Percentiles rank a stretch among this genome's conserved stretches.
Conservation (phyloP, 2,113 vertebrate genomes). For the Falco punctatus region DNA sequence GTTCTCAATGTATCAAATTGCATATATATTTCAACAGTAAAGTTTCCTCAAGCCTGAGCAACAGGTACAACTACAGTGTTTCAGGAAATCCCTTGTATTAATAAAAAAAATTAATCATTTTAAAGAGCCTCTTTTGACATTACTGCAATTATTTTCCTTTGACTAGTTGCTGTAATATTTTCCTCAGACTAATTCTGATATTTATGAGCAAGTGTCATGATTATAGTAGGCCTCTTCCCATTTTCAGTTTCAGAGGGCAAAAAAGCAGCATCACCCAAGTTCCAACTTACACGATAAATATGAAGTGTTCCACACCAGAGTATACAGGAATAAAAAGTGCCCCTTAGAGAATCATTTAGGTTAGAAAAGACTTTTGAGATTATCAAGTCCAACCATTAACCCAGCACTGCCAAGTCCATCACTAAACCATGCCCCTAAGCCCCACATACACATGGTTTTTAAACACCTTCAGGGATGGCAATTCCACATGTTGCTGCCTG, state of each 20-base stretch:
- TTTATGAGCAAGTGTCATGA: not conserved
- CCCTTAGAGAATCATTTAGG: not conserved
- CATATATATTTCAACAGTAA: not conserved
- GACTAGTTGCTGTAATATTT: not conserved
- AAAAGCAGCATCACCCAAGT: not conserved
- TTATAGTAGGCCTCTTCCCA: not conserved
- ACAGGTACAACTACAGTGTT: not conserved
- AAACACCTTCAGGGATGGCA: too few relatives aligned
- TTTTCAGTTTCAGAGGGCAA: not conserved
- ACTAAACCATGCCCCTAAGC: too few relatives aligned
- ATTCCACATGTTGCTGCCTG: too few relatives aligned
- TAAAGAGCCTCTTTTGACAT: not conserved
- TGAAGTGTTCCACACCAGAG: not conserved
- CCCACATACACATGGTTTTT: too few relatives aligned
- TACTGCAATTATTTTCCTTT: not conserved
- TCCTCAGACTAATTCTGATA: not conserved
- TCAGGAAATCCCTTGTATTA: not conserved
- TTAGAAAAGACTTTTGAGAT: too few relatives aligned
- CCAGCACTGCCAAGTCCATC: too few relatives aligned
- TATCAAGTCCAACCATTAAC: too few relatives aligned
- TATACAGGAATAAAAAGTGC: not conserved
- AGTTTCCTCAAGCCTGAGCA: not conserved
- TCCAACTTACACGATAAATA: not conserved
- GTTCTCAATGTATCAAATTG: not conserved
- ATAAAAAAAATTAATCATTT: not conserved